Evolutionary conservation across 1,140 invertebrate genomes (phyloP), one percentile per base, ranked within the genome.

Genomic region (Hypothenemus hampei): DNA sequence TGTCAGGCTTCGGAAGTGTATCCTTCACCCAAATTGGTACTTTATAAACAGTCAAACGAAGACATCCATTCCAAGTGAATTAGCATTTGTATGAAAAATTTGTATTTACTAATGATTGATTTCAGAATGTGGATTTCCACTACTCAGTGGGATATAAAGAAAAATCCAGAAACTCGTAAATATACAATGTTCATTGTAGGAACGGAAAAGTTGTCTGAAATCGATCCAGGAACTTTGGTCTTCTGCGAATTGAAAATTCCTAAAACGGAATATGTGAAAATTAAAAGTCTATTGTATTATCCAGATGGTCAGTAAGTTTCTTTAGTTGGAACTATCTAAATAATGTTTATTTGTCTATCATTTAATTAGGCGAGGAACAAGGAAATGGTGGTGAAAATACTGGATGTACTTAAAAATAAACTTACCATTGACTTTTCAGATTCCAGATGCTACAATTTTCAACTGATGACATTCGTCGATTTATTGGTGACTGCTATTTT

Each of bases 1-100:
- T 76, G 75, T 58, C 60, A 61, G 40, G 75, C 69, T 4, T 51
- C 60, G 3, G 71, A 73, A 18, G 67, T 73, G 8, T 76, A 70
- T 59, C 75, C 75, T 8, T 64, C 72, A 41, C 73, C 75, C 22
- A 73, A 71, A 60, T 53, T 76, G 20, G 57, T 68, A 10, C 56
- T 76, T 5, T 71, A 60, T 52, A 64, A 65, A 46, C 60, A 65
- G 26, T 47, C 36, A 15, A 60, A 61, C 15, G 58, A 69, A 21
- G 57, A 61, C 21, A 39, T 43, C 48, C 41, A 60, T 16, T 53
- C 57, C 23, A 63, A 45, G 63, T 65, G 43, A 58, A 36, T 45
- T n/a, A 7, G 6, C 41, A 35, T 48, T 19, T 44, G 10, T 43
- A 47, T 37, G 20, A 37, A 5, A 3, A 52, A 21, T 45, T 31